These are phyloP conservation scores for Drosophila dunni DNA, from an alignment of 1,140 invertebrate species.

Conservation along the genomic window DNA sequence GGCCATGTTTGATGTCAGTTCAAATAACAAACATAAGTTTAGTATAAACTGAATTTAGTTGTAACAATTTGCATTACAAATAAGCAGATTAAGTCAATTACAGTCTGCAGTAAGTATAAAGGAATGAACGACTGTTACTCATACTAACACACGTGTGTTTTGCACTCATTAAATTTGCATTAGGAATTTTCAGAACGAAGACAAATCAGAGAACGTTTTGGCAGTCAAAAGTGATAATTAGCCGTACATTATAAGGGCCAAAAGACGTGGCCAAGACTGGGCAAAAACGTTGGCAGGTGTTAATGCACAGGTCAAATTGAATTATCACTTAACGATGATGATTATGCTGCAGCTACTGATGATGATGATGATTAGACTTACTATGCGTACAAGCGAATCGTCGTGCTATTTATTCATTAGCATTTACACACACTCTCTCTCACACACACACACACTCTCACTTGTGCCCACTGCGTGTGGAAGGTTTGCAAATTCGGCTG, in stretches of 20 bases:
- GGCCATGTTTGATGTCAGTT: not conserved
- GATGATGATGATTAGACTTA: conserved; percentile 38
- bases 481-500: conserved; percentile 42
- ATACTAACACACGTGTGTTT: conserved; percentile 13
- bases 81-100: conserved; percentile 21
- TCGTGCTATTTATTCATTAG: conserved; percentile 75
- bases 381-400: conserved; percentile 26
- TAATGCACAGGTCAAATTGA: conserved; percentile 71
- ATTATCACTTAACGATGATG: conserved; percentile 65
- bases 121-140: conserved; percentile 9
- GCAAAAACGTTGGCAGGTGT: conserved; percentile 70
- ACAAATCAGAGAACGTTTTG: conserved; percentile 8
- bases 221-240: conserved; percentile 49
- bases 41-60: conserved; percentile 26
- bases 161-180: conserved; percentile 72
- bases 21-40: not conserved
- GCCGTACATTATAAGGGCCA: conserved; percentile 33
- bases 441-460: conserved; percentile 42
- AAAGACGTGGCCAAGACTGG: conserved; percentile 37
- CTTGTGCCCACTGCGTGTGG: not conserved
- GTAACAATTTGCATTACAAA: conserved; percentile 63
- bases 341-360: conserved; percentile 16
- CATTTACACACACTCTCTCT: not conserved
- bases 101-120: conserved; percentile 6
- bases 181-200: conserved; percentile 24